A percentile compares a stretch with the other conserved stretches of the same genome.
phyloP scores from a whole-genome alignment of 2,888 invertebrate genomes.

The Eristalis pertinax region DNA sequence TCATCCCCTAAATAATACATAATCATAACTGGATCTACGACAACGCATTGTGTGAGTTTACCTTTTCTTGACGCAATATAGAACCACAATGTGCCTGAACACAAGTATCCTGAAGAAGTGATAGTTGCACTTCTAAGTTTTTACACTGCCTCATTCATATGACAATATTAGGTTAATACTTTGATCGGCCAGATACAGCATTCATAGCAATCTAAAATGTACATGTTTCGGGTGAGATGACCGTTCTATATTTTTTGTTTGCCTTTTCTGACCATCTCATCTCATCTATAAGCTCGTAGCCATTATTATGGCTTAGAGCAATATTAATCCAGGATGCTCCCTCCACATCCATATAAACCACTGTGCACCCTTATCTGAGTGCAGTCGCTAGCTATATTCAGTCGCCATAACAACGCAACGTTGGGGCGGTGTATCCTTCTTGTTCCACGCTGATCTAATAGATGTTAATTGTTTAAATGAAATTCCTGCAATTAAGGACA shows the following conservation, averaged over 20 bases:
- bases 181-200: not conserved
- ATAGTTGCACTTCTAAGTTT: not conserved
- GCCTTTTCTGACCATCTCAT: not conserved
- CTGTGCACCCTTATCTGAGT: not conserved
- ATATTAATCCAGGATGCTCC: not conserved
- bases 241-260: not conserved
- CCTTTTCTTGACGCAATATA: no score
- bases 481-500: constrained; percentile 80
- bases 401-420: constrained; percentile 6
- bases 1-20: no score
- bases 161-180: not conserved
- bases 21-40: no score
- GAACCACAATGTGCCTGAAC: no score
- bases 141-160: not conserved
- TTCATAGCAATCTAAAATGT: not conserved
- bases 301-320: not conserved
- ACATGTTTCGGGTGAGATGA: no score
- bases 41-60: no score
- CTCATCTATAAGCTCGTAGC: not conserved
- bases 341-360: not conserved
- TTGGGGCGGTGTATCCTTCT: constrained; percentile 10
- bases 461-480: constrained; percentile 80
- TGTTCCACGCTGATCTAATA: constrained; percentile 74
- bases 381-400: not conserved
- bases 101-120: no score